phyloP scores from a whole-genome alignment of 2,113 vertebrate species.

The Tenrec ecaudatus region DNA sequence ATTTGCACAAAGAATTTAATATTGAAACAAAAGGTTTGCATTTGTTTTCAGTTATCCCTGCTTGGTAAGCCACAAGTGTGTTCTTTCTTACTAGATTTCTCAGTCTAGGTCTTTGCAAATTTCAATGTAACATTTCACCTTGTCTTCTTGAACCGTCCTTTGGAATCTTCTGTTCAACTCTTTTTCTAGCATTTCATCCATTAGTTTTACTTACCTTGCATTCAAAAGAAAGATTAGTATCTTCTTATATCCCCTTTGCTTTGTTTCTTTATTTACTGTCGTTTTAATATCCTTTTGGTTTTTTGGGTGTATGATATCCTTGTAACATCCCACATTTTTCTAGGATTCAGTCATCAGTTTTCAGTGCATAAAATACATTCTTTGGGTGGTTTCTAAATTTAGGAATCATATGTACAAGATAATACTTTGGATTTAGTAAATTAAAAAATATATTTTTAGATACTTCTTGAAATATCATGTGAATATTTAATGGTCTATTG shows the following conservation, averaged over 20 bases:
- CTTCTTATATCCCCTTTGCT: neutral
- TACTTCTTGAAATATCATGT: neutral
- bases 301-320: neutral
- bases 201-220: neutral
- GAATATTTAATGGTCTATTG: neutral
- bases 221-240: neutral
- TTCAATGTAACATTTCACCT: neutral
- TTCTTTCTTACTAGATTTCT: neutral
- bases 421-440: neutral
- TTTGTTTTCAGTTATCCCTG: neutral
- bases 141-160: neutral
- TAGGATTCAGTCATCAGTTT: neutral
- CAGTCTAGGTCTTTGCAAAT: neutral
- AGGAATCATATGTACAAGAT: neutral
- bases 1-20: neutral
- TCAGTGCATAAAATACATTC: neutral
- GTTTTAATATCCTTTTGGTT: neutral
- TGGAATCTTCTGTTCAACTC: neutral
- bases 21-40: neutral
- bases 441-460: too few species aligned
- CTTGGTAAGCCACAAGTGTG: neutral
- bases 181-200: neutral
- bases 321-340: neutral
- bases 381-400: neutral
- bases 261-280: neutral